phyloP scores from a whole-genome alignment of 2,797 vertebrate genomes.

The Telmatherina bonti region DNA sequence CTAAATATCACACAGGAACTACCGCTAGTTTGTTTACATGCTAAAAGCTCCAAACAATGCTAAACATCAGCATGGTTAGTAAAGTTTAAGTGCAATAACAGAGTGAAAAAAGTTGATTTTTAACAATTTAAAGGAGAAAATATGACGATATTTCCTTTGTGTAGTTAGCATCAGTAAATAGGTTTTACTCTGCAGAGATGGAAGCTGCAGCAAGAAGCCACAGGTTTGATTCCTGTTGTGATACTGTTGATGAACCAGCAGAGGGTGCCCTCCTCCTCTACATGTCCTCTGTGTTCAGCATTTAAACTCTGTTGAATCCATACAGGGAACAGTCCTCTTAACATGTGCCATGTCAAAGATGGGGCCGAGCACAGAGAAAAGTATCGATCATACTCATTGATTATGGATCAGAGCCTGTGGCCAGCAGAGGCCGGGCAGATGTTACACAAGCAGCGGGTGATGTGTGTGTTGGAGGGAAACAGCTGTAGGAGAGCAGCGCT shows the following conservation, averaged over 20 bases:
- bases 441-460: constrained; percentile 43
- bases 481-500: constrained; percentile 19
- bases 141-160: no score
- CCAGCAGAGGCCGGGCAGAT: constrained; percentile 17
- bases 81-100: no score
- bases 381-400: constrained; percentile 41
- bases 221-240: not conserved
- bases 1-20: no score
- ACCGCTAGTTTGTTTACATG: no score
- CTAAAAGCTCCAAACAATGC: no score
- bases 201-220: no score
- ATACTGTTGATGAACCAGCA: constrained; percentile 11
- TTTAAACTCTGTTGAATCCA: not conserved
- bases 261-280: constrained; percentile 16
- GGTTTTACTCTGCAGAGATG: no score
- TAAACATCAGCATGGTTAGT: no score
- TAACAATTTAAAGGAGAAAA: no score
- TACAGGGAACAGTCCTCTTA: not conserved
- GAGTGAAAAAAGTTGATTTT: no score
- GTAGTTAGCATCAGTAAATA: no score
- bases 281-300: not conserved
- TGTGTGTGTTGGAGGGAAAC: constrained; percentile 8
- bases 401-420: constrained; percentile 30
- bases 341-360: constrained; percentile 3
- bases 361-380: not conserved